A percentile compares a stretch with the other conserved stretches of the same genome.
These are phyloP conservation scores for Luperina nickerlii DNA, from an alignment of 2,888 invertebrate species.

Conservation along the genomic window DNA sequence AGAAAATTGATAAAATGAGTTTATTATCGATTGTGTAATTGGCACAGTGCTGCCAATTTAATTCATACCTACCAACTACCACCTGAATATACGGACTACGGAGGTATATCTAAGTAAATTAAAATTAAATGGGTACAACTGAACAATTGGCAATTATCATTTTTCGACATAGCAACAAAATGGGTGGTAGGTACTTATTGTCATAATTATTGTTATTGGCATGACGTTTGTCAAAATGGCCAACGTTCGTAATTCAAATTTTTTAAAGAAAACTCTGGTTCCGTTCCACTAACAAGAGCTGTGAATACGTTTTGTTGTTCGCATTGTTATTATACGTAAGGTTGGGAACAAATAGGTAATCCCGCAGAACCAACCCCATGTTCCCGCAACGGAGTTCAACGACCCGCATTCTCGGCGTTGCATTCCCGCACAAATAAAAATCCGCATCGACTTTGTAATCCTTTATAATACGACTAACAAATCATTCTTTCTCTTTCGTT, in stretches of 20 bases:
- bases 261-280: slow-evolving; percentile 50
- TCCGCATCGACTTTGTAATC: slow-evolving; percentile 65
- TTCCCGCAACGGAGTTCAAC: slow-evolving; percentile 77
- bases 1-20: not conserved
- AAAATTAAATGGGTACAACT: slow-evolving; percentile 22
- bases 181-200: not conserved
- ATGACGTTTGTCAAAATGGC: slow-evolving; percentile 37
- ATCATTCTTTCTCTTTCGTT: slow-evolving; percentile 66
- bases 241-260: slow-evolving; percentile 34
- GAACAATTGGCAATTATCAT: slow-evolving; percentile 27
- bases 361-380: slow-evolving; percentile 73
- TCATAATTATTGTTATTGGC: not conserved
- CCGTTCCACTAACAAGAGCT: slow-evolving; percentile 59
- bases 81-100: slow-evolving; percentile 53
- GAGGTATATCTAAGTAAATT: slow-evolving; percentile 18
- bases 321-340: slow-evolving; percentile 67
- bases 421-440: slow-evolving; percentile 78
- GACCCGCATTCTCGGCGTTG: slow-evolving; percentile 79
- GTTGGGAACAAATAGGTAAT: slow-evolving; percentile 74
- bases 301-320: slow-evolving; percentile 65
- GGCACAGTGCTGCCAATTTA: slow-evolving; percentile 37
- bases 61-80: slow-evolving; percentile 30
- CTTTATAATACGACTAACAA: slow-evolving; percentile 60
- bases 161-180: slow-evolving; percentile 41
- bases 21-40: slow-evolving; percentile 31